Evolutionary conservation across 1,140 invertebrate genomes (phyloP).

Genomic region (Drosophila truncata): DNA sequence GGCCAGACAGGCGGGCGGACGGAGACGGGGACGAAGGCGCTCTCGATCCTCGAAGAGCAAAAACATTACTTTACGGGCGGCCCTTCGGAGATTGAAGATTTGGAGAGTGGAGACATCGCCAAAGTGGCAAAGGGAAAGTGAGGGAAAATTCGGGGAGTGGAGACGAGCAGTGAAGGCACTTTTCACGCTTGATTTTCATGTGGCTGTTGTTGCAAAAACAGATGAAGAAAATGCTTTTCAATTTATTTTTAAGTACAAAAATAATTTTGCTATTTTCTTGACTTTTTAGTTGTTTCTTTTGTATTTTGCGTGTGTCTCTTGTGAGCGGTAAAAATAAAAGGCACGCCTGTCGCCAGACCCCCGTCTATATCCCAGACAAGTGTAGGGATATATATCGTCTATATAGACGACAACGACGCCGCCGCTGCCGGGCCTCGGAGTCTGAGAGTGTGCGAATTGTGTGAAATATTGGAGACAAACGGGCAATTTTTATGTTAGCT

Average conservation of each 20-base stretch:
- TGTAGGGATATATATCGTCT: constrained; percentile 47
- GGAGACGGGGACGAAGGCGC: constrained; percentile 3
- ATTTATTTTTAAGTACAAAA: constrained; percentile 84
- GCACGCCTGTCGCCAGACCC: constrained; percentile 47
- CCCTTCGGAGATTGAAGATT: constrained; percentile 21
- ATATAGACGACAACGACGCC: constrained; percentile 34
- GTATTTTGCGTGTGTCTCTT: constrained; percentile 18
- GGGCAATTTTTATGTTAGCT: constrained; percentile 80
- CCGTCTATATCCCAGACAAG: constrained; percentile 37
- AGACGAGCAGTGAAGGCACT: constrained; percentile 29
- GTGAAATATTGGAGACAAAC: constrained; percentile 84
- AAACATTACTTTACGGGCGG: constrained; percentile 19
- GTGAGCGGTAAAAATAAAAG: constrained; percentile 57
- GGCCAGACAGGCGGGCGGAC: constrained; percentile 32
- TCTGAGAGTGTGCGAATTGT: constrained; percentile 50
- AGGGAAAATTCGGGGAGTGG: not conserved
- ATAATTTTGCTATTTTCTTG: constrained; percentile 64
- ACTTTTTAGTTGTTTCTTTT: constrained; percentile 23
- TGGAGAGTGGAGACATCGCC: constrained; percentile 30
- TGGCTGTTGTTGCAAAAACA: constrained; percentile 75
- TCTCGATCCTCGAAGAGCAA: constrained; percentile 35
- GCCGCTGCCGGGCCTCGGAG: constrained; percentile 6
- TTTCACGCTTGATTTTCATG: constrained; percentile 81
- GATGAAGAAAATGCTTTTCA: constrained; percentile 82
- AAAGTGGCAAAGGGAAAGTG: not conserved